Conservation (phyloP, 2,113 vertebrate genomes). For the Panurus biarmicus region DNA sequence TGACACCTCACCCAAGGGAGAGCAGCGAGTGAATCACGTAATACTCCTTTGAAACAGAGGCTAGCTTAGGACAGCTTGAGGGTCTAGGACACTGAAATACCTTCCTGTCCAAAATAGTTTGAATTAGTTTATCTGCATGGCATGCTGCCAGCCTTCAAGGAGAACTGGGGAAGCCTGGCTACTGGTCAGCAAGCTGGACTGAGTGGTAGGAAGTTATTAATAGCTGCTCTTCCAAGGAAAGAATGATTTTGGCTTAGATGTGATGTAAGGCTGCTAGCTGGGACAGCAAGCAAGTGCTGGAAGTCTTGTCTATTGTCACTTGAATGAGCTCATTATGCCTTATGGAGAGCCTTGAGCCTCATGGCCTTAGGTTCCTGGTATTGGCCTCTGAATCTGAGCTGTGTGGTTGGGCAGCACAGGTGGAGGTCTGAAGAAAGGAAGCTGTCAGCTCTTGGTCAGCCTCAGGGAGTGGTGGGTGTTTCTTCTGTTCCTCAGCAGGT, state of each 20-base stretch:
- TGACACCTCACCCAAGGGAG: background rate
- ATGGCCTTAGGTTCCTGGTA: background rate
- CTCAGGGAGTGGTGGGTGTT: background rate
- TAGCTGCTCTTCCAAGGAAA: conserved; percentile 10
- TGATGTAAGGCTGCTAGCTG: background rate
- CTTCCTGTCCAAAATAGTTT: background rate
- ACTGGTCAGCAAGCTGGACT: background rate
- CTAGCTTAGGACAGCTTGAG: background rate
- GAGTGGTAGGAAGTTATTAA: background rate
- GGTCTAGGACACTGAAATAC: background rate
- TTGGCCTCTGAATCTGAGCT: background rate
- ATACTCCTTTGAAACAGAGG: background rate
- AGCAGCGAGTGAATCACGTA: background rate
- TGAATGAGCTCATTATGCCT: background rate
- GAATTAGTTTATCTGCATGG: background rate
- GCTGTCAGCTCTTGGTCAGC: background rate
- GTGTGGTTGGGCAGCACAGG: background rate
- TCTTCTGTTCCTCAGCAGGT: background rate
- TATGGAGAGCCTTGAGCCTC: background rate
- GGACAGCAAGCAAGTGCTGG: background rate
- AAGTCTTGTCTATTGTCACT: background rate
- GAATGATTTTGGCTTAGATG: background rate
- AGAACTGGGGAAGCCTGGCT: background rate
- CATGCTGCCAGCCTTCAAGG: background rate
- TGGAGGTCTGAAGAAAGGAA: background rate